Conservation (phyloP, 2,797 vertebrate genomes). For the Notoglanidium macrostoma region DNA sequence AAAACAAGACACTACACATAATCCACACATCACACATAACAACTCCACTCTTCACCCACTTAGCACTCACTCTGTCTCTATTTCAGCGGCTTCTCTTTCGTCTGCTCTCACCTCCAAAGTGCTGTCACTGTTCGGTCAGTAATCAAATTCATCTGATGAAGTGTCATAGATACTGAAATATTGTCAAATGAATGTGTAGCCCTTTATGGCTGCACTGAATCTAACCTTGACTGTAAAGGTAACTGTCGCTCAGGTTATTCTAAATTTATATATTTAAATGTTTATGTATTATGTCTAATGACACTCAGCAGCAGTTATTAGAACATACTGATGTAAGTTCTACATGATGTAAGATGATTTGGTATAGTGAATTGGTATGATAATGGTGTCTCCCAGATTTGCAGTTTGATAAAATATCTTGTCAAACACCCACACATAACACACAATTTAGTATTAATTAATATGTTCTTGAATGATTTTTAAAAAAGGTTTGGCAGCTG, state of each 20-base stretch:
- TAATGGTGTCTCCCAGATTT: neutral
- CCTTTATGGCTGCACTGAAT: neutral
- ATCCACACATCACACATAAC: slow-evolving; percentile 1
- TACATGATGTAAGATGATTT: neutral
- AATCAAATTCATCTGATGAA: neutral
- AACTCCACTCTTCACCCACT: slow-evolving; percentile 9
- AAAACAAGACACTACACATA: slow-evolving; percentile 3
- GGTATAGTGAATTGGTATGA: neutral
- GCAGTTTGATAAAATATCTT: neutral
- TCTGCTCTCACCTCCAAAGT: slow-evolving; percentile 9
- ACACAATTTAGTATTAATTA: neutral
- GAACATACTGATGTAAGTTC: neutral
- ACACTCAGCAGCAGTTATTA: neutral
- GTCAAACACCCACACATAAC: neutral
- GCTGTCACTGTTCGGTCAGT: slow-evolving; percentile 2
- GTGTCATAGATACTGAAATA: neutral
- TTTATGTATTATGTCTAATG: neutral
- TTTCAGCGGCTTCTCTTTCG: neutral
- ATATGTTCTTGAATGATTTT: neutral
- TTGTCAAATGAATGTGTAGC: neutral
- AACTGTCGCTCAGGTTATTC: neutral
- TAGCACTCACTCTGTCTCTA: neutral
- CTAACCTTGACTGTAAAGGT: neutral
- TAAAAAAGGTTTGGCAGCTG: neutral
- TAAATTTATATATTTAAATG: neutral